Percentiles rank a stretch among this genome's conserved stretches.
Evolutionary conservation across 2,888 invertebrate species (phyloP).

Genomic region (Schrankia costaestrigalis): DNA sequence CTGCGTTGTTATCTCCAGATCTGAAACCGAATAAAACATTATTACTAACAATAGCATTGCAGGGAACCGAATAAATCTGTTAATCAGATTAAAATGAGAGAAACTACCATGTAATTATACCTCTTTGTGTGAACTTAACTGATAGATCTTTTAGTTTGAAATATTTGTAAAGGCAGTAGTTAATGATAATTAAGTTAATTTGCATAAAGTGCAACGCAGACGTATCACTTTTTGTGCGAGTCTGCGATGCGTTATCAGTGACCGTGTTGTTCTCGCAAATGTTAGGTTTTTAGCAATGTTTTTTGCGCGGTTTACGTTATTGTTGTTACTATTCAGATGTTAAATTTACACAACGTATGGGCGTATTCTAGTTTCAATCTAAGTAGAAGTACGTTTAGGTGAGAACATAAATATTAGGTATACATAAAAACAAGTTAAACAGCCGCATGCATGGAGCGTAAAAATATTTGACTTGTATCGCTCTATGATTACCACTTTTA

Average conservation of each 20-base stretch:
- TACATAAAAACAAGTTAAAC: too few relatives aligned
- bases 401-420: too few relatives aligned
- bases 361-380: too few relatives aligned
- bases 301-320: too few relatives aligned
- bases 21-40: conserved; percentile 63
- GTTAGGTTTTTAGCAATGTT: conserved; percentile 17
- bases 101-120: conserved; percentile 27
- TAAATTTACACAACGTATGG: too few relatives aligned
- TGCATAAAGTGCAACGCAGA: conserved; percentile 18
- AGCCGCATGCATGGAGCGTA: too few relatives aligned
- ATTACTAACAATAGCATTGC: conserved; percentile 58
- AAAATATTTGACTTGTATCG: too few relatives aligned
- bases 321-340: too few relatives aligned
- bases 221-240: conserved; percentile 26
- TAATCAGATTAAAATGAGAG: conserved; percentile 39
- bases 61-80: conserved; percentile 40
- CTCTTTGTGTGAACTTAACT: conserved; percentile 34
- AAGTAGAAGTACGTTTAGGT: too few relatives aligned
- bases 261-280: too few relatives aligned
- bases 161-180: conserved; percentile 9
- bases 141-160: conserved; percentile 18
- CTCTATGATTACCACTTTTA: too few relatives aligned
- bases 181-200: conserved; percentile 24
- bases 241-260: neutral
- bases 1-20: conserved; percentile 45